These are phyloP conservation scores for Aethes cnicana DNA, from an alignment of 2,888 invertebrate species.

Conservation along the genomic window DNA sequence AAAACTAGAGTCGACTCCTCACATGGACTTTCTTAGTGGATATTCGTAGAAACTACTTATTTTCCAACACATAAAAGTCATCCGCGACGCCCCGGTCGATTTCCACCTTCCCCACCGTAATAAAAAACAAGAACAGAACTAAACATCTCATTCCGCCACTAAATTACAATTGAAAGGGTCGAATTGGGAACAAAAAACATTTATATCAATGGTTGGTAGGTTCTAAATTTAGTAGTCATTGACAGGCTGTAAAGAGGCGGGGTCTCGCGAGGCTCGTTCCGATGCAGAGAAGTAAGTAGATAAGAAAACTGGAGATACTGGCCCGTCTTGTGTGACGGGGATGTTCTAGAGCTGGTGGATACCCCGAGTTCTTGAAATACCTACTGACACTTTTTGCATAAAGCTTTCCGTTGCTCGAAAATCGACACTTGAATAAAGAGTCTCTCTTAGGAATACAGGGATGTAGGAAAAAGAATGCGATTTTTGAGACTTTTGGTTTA, in stretches of 20 bases:
- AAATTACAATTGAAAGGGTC: slow-evolving; percentile 78
- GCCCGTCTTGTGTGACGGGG: slow-evolving; percentile 47
- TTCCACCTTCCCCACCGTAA: slow-evolving; percentile 31
- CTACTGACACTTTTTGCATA: too few species aligned
- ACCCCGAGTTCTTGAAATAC: slow-evolving; percentile 4
- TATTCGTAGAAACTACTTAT: too few species aligned
- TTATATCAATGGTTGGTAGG: slow-evolving; percentile 79
- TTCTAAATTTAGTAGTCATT: slow-evolving; percentile 82
- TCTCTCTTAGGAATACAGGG: too few species aligned
- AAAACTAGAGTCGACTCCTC: too few species aligned
- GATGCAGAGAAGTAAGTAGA: slow-evolving; percentile 65
- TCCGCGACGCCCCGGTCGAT: slow-evolving; percentile 4
- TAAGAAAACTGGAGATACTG: slow-evolving; percentile 71
- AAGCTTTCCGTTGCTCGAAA: too few species aligned
- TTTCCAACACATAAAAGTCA: too few species aligned
- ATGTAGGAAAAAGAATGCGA: too few species aligned
- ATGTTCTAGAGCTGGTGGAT: slow-evolving; percentile 44
- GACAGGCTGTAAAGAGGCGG: slow-evolving; percentile 79
- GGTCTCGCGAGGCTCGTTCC: slow-evolving; percentile 71
- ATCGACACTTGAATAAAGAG: too few species aligned
- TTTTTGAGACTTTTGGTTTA: too few species aligned
- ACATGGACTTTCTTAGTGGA: too few species aligned
- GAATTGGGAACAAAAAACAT: slow-evolving; percentile 82
- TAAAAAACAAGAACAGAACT: slow-evolving; percentile 45
- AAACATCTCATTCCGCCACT: slow-evolving; percentile 62